A percentile compares a stretch with the other conserved stretches of the same genome.
phyloP scores from a whole-genome alignment of 1,140 invertebrate species.

The Drosophila lowei region DNA sequence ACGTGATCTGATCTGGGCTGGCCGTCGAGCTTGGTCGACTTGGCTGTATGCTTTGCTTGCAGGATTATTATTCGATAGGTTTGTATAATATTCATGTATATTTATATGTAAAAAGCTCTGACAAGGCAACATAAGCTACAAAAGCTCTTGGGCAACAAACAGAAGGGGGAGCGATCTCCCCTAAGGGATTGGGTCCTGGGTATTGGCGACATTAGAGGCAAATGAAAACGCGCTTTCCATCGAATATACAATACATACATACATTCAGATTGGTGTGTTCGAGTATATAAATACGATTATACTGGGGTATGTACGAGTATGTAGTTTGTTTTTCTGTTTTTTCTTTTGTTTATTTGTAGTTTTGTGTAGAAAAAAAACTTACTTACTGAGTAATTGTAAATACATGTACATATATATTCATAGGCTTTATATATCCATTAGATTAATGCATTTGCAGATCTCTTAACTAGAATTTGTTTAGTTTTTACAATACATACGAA shows the following conservation, averaged over 20 bases:
- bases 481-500: slow-evolving; percentile 63
- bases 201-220: slow-evolving; percentile 1
- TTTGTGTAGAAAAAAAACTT: slow-evolving; percentile 70
- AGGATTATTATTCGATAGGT: slow-evolving; percentile 30
- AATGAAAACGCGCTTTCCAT: slow-evolving; percentile 35
- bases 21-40: slow-evolving; percentile 4
- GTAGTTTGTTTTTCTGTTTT: slow-evolving; percentile 34
- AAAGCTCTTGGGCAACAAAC: slow-evolving; percentile 52
- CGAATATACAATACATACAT: slow-evolving; percentile 42
- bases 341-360: slow-evolving; percentile 47
- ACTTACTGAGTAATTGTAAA: slow-evolving; percentile 59
- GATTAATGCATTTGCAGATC: slow-evolving; percentile 37
- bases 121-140: slow-evolving; percentile 77
- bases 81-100: slow-evolving; percentile 53
- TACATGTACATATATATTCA: slow-evolving; percentile 40
- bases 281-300: slow-evolving; percentile 26
- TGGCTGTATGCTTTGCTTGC: slow-evolving; percentile 17
- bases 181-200: not conserved
- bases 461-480: slow-evolving; percentile 68
- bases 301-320: slow-evolving; percentile 21
- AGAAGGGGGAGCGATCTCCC: slow-evolving; percentile 14
- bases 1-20: slow-evolving; percentile 34
- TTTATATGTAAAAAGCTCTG: slow-evolving; percentile 73
- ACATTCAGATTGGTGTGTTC: slow-evolving; percentile 36
- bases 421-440: slow-evolving; percentile 54